phyloP scores from a whole-genome alignment of 2,888 invertebrate genomes.

The Linnaemya tessellans region DNA sequence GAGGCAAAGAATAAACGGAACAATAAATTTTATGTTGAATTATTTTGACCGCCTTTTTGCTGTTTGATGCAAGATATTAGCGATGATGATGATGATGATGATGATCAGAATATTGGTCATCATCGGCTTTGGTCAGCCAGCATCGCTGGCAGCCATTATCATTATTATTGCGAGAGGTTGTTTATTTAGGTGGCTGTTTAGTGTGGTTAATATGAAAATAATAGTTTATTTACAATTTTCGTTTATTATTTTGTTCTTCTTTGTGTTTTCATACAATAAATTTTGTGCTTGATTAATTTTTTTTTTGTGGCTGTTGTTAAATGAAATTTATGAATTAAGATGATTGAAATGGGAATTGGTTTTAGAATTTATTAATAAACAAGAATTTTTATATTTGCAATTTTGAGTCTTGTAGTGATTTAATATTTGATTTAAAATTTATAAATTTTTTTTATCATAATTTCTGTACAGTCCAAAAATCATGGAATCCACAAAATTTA shows the following conservation, averaged over 20 bases:
- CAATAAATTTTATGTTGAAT: constrained; percentile 36
- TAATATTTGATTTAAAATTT: too few species aligned
- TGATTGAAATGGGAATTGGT: constrained; percentile 17
- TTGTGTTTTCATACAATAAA: background rate
- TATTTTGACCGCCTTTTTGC: constrained; percentile 55
- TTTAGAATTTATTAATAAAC: background rate
- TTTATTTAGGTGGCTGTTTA: constrained; percentile 37
- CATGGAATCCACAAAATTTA: too few species aligned
- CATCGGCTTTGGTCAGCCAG: background rate
- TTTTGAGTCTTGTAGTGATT: background rate
- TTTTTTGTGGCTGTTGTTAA: background rate
- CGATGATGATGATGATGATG: background rate
- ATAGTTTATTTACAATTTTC: constrained; percentile 23
- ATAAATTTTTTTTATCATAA: background rate
- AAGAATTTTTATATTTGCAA: background rate
- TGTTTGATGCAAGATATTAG: constrained; percentile 27
- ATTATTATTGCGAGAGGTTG: constrained; percentile 1
- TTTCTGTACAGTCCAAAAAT: too few species aligned
- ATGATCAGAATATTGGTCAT: background rate
- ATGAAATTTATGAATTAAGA: background rate
- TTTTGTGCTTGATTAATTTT: background rate
- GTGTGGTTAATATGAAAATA: constrained; percentile 27
- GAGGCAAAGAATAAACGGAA: constrained; percentile 29
- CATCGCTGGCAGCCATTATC: background rate
- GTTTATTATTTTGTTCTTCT: constrained; percentile 16